Percentiles rank a stretch among this genome's conserved stretches.
phyloP scores from a whole-genome alignment of 1,140 invertebrate genomes.

The Drosophila repleta region DNA sequence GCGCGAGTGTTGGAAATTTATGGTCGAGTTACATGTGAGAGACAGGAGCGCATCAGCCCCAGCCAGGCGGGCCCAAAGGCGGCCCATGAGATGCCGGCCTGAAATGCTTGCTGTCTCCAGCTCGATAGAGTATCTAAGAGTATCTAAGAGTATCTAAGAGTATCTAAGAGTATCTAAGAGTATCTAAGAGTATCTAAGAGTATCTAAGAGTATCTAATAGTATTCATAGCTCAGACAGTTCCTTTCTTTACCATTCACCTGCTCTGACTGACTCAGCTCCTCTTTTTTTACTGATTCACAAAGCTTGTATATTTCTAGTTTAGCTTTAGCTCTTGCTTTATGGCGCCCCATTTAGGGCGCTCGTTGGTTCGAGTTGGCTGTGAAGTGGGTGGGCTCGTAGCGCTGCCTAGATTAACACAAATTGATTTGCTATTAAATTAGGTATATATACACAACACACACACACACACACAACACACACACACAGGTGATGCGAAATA shows the following conservation, averaged over 20 bases:
- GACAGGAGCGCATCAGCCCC: conserved; percentile 43
- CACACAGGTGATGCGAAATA: conserved; percentile 40
- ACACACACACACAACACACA: conserved; percentile 18
- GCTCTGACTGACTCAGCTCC: too few species aligned
- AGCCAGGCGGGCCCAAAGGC: background rate
- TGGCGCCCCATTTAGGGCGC: conserved; percentile 32
- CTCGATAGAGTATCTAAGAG: too few species aligned
- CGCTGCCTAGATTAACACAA: conserved; percentile 73
- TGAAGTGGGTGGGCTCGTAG: conserved; percentile 66
- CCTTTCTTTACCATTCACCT: too few species aligned
- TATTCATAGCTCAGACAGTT: too few species aligned
- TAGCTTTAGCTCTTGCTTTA: background rate
- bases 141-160: too few species aligned
- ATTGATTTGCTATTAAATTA: conserved; percentile 83
- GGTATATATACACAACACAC: conserved; percentile 38
- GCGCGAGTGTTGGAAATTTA: conserved; percentile 51
- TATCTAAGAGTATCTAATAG: too few species aligned
- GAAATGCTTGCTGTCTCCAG: too few species aligned
- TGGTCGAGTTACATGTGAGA: conserved; percentile 51
- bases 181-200: too few species aligned
- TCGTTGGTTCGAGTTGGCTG: conserved; percentile 36
- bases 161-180: too few species aligned
- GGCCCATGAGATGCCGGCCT: too few species aligned
- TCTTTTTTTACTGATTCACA: too few species aligned
- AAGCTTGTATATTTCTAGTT: too few species aligned